Percentiles rank a stretch among this genome's conserved stretches.
These are phyloP conservation scores for Baccha elongata DNA, from an alignment of 2,888 invertebrate genomes.

Conservation along the genomic window DNA sequence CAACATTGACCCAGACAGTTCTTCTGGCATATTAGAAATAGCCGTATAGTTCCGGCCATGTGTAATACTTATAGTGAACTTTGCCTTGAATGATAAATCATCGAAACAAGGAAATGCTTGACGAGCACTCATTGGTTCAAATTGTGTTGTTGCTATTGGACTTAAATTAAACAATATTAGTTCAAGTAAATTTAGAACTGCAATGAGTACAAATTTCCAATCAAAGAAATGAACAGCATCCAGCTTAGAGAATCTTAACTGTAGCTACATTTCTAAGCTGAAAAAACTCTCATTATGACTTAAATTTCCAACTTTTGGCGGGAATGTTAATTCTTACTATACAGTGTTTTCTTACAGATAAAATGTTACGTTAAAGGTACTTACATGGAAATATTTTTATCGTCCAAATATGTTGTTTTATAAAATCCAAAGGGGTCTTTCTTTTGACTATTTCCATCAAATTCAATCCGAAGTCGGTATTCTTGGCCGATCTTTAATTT, in stretches of 20 bases:
- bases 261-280: too few species aligned
- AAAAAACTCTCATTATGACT: too few species aligned
- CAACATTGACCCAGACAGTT: too few species aligned
- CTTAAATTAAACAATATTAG: conserved; percentile 83
- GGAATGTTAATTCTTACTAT: not conserved
- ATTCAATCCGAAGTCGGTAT: not conserved
- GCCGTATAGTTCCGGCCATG: conserved; percentile 82
- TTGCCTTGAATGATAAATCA: conserved; percentile 95
- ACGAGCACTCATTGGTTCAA: conserved; percentile 97
- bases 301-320: not conserved
- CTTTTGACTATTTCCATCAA: not conserved
- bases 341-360: too few species aligned
- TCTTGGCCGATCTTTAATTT: conserved; percentile 1
- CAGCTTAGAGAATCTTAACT: too few species aligned
- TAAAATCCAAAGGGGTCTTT: not conserved
- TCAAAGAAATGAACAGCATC: too few species aligned
- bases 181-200: too few species aligned
- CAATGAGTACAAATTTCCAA: too few species aligned
- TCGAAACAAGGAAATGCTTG: conserved; percentile 97
- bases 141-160: conserved; percentile 93
- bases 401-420: not conserved
- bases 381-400: not conserved
- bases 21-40: conserved; percentile 81
- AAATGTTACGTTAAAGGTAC: too few species aligned
- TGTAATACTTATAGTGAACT: conserved; percentile 86